phyloP scores from a whole-genome alignment of 2,888 invertebrate genomes.

The Eupithecia vulgata region DNA sequence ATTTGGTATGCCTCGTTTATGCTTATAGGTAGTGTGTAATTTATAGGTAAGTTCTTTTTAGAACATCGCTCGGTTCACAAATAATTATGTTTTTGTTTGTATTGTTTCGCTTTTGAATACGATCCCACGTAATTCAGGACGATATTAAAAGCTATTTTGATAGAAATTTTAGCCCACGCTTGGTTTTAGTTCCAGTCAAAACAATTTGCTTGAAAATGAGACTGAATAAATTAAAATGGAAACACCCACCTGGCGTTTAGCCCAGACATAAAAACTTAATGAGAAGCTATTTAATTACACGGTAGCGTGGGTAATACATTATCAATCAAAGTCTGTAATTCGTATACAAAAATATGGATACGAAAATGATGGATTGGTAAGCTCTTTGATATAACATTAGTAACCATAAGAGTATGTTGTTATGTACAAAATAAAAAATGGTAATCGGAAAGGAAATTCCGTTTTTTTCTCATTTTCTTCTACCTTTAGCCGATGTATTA shows the following conservation, averaged over 20 bases:
- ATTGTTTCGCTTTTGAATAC: too few relatives aligned
- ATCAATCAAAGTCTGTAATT: slow-evolving; percentile 2
- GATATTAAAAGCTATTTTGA: background rate
- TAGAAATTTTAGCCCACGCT: background rate
- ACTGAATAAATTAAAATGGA: background rate
- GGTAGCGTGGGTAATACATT: background rate
- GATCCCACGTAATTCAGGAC: background rate
- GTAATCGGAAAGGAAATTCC: background rate
- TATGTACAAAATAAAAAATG: background rate
- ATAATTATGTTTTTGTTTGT: too few relatives aligned
- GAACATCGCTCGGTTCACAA: background rate
- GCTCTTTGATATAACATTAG: background rate
- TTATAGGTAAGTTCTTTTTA: background rate
- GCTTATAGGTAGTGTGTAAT: background rate
- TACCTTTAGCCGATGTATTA: too few relatives aligned
- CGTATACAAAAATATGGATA: background rate
- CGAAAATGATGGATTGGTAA: slow-evolving; percentile 4
- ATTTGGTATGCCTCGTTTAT: slow-evolving; percentile 5
- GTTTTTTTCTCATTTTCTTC: background rate
- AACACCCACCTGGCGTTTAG: background rate
- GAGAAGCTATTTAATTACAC: slow-evolving; percentile 1
- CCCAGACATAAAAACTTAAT: background rate
- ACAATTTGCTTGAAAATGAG: background rate
- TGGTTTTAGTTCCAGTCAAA: background rate
- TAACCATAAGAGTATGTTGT: background rate